A percentile compares a stretch with the other conserved stretches of the same genome.
Conservation (phyloP, 2,797 vertebrate genomes). For the Notamacropus eugenii region DNA sequence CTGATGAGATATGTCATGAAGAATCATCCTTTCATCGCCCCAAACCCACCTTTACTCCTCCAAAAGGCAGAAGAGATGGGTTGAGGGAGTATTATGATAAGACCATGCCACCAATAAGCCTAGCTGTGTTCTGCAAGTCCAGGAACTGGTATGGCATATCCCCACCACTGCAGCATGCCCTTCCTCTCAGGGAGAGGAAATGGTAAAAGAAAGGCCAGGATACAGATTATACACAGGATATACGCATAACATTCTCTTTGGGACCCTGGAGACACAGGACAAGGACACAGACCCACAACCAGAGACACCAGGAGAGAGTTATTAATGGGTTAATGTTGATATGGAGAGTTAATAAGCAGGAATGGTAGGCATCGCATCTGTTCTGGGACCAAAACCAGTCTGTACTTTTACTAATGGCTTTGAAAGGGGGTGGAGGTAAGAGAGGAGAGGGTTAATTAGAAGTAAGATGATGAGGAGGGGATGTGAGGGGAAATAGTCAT, state of each 20-base stretch:
- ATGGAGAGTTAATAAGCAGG: slow-evolving; percentile 57
- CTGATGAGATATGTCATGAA: slow-evolving; percentile 31
- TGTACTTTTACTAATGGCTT: slow-evolving; percentile 51
- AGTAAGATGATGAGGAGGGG: neutral
- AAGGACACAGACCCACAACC: slow-evolving; percentile 44
- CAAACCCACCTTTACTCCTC: neutral
- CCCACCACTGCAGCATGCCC: slow-evolving; percentile 3
- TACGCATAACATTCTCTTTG: slow-evolving; percentile 35
- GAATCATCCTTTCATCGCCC: neutral
- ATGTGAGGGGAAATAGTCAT: neutral
- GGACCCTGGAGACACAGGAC: slow-evolving; percentile 31
- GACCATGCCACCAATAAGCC: neutral
- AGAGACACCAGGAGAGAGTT: slow-evolving; percentile 29
- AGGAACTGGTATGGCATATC: neutral
- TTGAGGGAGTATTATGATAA: neutral
- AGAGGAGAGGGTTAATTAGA: slow-evolving; percentile 49
- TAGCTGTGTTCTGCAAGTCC: neutral
- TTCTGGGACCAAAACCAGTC: slow-evolving; percentile 48
- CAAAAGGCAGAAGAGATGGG: neutral
- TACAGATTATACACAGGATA: neutral
- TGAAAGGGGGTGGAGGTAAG: slow-evolving; percentile 6
- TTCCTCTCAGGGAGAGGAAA: neutral
- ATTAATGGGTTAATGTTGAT: slow-evolving; percentile 61
- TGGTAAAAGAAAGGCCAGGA: slow-evolving; percentile 31
- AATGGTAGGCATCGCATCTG: slow-evolving; percentile 62